Evolutionary conservation across 2,888 invertebrate species (phyloP), one percentile per base, ranked within the genome.

Genomic region (Julus scanicus): DNA sequence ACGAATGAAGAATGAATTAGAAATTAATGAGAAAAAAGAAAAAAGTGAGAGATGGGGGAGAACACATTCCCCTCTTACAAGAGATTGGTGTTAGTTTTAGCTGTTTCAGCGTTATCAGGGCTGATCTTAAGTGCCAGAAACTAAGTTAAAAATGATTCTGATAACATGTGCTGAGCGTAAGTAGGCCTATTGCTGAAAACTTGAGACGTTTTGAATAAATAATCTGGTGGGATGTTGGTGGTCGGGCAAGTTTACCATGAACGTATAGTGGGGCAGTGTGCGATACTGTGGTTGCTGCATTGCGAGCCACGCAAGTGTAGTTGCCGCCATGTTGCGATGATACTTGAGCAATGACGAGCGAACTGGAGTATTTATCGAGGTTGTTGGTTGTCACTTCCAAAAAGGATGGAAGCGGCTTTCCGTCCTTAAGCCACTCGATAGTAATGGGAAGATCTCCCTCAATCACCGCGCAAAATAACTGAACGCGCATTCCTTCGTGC

Each of bases 401-500:
- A 83, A 86, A 86, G 6, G 84, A 13, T 13, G 88, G 84, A 20
- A 91, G 49, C 9, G 90, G 90, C 84, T 91, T 90, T 88, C 92
- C 93, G 90, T 94, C 93, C 91, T 94, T 94, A 71, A 93, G 91
- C 94, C 94, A 92, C 86, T 88, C 90, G 86, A 92, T 90, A n/a
- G 90, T 90, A 86, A 92, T 89, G 6, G 92, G 92, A 11, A 90
- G 90, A 89, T 92, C 91, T 2, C 91, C 92, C 80, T 91, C 90
- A 53, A 90, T 90, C 44, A 91, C 91, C 29, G 91, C 90, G 89
- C 92, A 92, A 91, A 94, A 92, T 86, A 93, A 92, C 89, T 93
- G 92, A 48, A 93, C 92, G 88, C 93, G 93, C 90, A 93, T 93
- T 85, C 94, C 94, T 89, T 93, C 94, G 91, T 93, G 93, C 80